phyloP scores from a whole-genome alignment of 2,113 vertebrate genomes.

The Corythoichthys haematopterus region DNA sequence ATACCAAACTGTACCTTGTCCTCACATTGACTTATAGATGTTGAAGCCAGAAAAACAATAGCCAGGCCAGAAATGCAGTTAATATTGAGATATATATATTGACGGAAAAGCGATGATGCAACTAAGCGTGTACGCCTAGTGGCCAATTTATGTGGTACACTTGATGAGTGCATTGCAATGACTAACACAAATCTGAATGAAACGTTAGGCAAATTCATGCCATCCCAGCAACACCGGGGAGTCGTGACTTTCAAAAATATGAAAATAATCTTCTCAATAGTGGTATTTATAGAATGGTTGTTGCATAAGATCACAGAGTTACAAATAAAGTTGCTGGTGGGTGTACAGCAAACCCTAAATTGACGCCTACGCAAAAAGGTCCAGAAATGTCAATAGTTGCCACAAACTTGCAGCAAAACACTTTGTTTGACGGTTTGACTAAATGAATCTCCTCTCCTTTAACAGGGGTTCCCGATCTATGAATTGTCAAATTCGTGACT shows the following conservation, averaged over 20 bases:
- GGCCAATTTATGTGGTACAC: conserved; percentile 1
- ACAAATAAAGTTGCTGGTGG: background rate
- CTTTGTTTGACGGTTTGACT: background rate
- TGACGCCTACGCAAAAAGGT: background rate
- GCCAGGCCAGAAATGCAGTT: conserved; percentile 75
- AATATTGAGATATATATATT: conserved; percentile 64
- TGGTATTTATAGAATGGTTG: background rate
- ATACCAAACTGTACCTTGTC: conserved; percentile 66
- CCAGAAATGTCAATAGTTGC: background rate
- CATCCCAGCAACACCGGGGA: background rate
- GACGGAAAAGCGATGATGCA: conserved; percentile 19
- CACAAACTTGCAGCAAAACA: background rate
- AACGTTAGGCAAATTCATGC: background rate
- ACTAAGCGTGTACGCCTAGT: conserved; percentile 12
- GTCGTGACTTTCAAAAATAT: background rate
- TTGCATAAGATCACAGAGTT: background rate
- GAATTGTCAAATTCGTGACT: background rate
- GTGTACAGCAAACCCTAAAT: background rate
- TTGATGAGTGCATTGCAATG: background rate
- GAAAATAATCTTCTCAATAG: background rate
- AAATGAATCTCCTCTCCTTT: background rate
- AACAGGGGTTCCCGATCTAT: background rate
- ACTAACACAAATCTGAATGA: too few relatives aligned
- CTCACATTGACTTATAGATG: conserved; percentile 47
- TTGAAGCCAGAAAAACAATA: conserved; percentile 51